Percentiles rank a stretch among this genome's conserved stretches.
Evolutionary conservation across 1,140 invertebrate species (phyloP).

Genomic region (Trichonephila clavipes): DNA sequence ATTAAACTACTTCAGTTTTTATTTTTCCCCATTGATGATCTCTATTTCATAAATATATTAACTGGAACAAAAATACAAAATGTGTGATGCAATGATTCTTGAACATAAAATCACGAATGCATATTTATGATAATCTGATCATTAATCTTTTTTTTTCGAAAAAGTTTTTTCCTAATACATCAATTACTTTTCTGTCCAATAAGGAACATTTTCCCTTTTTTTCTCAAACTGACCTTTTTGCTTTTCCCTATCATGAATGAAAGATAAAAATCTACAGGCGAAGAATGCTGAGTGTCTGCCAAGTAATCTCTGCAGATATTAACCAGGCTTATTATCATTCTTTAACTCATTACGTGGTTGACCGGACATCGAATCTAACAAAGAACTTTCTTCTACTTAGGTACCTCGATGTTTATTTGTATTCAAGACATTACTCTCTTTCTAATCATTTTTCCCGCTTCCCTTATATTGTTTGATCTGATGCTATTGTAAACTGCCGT

Average conservation of each 20-base stretch:
- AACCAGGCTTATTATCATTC: slow-evolving; percentile 24
- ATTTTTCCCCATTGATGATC: too few species aligned
- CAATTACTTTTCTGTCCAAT: too few species aligned
- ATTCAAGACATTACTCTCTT: not conserved
- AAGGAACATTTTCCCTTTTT: not conserved
- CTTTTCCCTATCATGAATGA: not conserved
- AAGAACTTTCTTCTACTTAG: not conserved
- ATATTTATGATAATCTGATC: too few species aligned
- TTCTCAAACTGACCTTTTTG: not conserved
- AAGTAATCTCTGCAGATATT: not conserved
- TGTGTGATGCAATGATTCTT: too few species aligned
- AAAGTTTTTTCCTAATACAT: too few species aligned
- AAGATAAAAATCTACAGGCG: not conserved
- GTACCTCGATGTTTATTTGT: not conserved
- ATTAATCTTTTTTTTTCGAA: too few species aligned
- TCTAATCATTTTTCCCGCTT: not conserved
- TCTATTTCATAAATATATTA: too few species aligned
- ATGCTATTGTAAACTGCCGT: slow-evolving; percentile 3
- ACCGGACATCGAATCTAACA: slow-evolving; percentile 12
- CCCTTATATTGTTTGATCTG: not conserved
- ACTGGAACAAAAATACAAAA: too few species aligned
- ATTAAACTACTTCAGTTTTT: too few species aligned
- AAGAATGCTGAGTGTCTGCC: not conserved
- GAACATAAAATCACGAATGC: too few species aligned
- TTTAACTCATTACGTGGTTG: not conserved